These are phyloP conservation scores for Dipodomys ordii DNA, from an alignment of 2,113 vertebrate genomes.

Conservation along the genomic window DNA sequence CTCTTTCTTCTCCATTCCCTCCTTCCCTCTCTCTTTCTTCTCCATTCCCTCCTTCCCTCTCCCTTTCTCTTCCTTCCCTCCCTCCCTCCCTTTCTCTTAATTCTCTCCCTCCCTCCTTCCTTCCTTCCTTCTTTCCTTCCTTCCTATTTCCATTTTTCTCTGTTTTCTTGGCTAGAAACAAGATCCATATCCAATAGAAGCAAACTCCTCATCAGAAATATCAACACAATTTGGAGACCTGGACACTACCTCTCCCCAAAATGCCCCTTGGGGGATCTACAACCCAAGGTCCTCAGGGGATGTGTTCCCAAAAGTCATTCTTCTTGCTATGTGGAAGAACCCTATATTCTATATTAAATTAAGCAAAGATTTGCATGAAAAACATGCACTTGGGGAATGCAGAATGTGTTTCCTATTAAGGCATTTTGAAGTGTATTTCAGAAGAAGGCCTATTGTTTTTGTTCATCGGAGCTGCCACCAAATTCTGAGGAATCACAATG, in stretches of 20 bases:
- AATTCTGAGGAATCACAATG: conserved; percentile 36
- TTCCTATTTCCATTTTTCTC: neutral
- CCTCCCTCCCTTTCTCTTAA: no score
- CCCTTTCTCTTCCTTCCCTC: neutral
- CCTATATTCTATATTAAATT: conserved; percentile 38
- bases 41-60: neutral
- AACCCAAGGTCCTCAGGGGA: neutral
- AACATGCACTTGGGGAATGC: conserved; percentile 29
- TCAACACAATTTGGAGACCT: neutral
- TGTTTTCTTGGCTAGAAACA: neutral
- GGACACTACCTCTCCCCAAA: neutral
- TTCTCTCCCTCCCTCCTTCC: no score
- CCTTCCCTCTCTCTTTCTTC: neutral
- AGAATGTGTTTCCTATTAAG: conserved; percentile 68
- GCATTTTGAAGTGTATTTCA: conserved; percentile 7
- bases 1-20: neutral
- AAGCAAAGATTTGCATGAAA: conserved; percentile 59
- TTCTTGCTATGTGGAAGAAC: conserved; percentile 30
- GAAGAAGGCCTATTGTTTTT: conserved; percentile 56
- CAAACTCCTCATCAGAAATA: conserved; percentile 11
- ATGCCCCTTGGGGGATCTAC: neutral
- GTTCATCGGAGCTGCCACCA: conserved; percentile 6
- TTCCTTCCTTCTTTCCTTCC: neutral
- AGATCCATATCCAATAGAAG: neutral
- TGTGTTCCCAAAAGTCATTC: conserved; percentile 14